phyloP scores from a whole-genome alignment of 2,797 vertebrate species.

The Sphenopsis melanotis region DNA sequence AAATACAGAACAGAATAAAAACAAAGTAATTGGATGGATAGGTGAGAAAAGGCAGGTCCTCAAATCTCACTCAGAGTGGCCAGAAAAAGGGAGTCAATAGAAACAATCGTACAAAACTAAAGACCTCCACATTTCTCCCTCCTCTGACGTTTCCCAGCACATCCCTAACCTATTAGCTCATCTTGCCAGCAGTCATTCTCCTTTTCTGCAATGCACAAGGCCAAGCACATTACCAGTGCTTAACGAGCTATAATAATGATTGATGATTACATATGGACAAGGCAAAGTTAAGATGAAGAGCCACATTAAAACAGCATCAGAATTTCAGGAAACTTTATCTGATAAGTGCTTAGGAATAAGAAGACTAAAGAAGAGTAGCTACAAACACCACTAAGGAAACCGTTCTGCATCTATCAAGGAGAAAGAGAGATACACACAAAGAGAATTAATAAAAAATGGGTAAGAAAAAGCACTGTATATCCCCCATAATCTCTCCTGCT shows the following conservation, averaged over 20 bases:
- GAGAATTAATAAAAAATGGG: not conserved
- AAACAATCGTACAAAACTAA: not conserved
- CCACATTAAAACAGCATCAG: conserved; percentile 23
- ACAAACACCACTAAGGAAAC: not conserved
- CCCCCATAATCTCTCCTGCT: not conserved
- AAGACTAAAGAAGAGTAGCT: not conserved
- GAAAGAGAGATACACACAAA: not conserved
- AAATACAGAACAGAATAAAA: not conserved
- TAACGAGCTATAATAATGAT: conserved; percentile 42
- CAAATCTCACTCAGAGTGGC: not conserved
- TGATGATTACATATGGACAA: conserved; percentile 16
- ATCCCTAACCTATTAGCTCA: not conserved
- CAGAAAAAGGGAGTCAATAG: not conserved
- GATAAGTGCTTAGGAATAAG: not conserved
- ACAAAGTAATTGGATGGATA: not conserved
- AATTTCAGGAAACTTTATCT: conserved; percentile 22
- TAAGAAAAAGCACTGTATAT: not conserved
- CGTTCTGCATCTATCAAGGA: not conserved
- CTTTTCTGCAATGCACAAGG: conserved; percentile 16
- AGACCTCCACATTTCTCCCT: not conserved
- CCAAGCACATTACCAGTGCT: conserved; percentile 22
- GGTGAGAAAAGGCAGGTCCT: not conserved
- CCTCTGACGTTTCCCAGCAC: not conserved
- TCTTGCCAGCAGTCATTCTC: conserved; percentile 34
- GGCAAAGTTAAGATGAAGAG: conserved; percentile 37